phyloP scores from a whole-genome alignment of 37 sponge, comb jelly and placozoan species.

The Ephydatia muelleri region DNA sequence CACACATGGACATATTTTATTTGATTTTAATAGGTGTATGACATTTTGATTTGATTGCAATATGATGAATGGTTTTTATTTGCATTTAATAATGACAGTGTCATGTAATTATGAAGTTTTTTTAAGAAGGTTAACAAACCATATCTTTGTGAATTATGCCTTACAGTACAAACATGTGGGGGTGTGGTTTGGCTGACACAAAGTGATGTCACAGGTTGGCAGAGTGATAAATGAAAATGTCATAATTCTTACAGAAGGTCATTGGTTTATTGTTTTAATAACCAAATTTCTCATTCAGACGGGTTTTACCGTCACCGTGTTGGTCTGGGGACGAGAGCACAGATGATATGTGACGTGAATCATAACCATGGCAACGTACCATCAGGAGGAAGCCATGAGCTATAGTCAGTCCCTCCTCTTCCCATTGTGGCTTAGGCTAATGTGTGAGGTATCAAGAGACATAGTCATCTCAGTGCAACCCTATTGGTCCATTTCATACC shows the following conservation, averaged over 20 bases:
- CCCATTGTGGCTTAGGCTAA: neutral
- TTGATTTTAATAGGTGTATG: neutral
- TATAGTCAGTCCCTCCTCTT: constrained; percentile 36
- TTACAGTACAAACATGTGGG: no score
- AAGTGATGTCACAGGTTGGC: no score
- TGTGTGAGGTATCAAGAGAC: neutral
- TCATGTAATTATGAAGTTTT: neutral
- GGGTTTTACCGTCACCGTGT: constrained; percentile 81
- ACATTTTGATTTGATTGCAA: neutral
- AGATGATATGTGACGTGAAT: neutral
- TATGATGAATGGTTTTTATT: neutral
- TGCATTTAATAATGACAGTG: neutral
- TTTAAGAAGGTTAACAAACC: no score
- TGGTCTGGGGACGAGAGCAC: constrained; percentile 48
- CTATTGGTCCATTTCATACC: neutral
- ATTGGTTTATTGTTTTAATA: constrained; percentile 41
- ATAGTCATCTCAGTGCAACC: neutral
- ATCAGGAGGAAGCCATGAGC: constrained; percentile 75
- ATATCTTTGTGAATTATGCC: no score
- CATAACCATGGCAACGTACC: constrained; percentile 30
- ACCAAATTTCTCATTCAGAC: constrained; percentile 84
- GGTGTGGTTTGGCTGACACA: no score
- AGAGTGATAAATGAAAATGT: no score
- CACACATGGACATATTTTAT: neutral
- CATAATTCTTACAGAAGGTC: no score